Evolutionary conservation across 1,140 invertebrate species (phyloP), one percentile per base, ranked within the genome.

Genomic region (Neomicropteryx cornuta): DNA sequence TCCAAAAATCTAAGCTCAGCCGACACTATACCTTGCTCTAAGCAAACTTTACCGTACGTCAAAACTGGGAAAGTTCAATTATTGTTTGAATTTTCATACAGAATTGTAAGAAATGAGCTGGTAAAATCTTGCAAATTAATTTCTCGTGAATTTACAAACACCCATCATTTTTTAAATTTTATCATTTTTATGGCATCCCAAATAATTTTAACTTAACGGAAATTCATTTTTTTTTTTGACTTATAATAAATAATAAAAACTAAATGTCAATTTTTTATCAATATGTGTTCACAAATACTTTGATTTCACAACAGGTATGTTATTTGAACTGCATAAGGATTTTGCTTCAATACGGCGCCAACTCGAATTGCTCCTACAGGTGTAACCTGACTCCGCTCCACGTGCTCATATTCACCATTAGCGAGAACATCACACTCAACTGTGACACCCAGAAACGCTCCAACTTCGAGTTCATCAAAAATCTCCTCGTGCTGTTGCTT

Each of bases 291-390:
- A 27, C 8, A 27, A 8, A 8, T 27, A 30, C 4, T 41, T 29
- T 40, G 11, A 24, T 36, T 17, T 33, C 41, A 33, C 60, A 60
- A n/a, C 35, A 77, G 75, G 76, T 82, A 3, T 82, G 77, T 53
- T 82, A 81, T 53, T 52, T 82, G 38, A 83, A 83, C 51, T 83
- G 79, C 55, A 79, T 83, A 18, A 63, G 77, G 18, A 75, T 82
- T 30, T 52, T 83, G 28, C 55, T 78, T 45, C 76, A 79, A 55
- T 66, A 79, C 52, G 78, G 79, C 42, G 80, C 79, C 5, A 82
- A 81, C 58, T 76, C 79, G 17, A 83, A 83, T 54, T 83, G 80
- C 55, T 75, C 76, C 30, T 81, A 79, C 42, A 62, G 77, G 18
- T 72, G 71, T 19, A 79, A 81, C 51, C 53, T 83, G 5, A 83